These are phyloP conservation scores for Uromys caudimaculatus DNA, from an alignment of 2,797 vertebrate genomes.

Conservation along the genomic window DNA sequence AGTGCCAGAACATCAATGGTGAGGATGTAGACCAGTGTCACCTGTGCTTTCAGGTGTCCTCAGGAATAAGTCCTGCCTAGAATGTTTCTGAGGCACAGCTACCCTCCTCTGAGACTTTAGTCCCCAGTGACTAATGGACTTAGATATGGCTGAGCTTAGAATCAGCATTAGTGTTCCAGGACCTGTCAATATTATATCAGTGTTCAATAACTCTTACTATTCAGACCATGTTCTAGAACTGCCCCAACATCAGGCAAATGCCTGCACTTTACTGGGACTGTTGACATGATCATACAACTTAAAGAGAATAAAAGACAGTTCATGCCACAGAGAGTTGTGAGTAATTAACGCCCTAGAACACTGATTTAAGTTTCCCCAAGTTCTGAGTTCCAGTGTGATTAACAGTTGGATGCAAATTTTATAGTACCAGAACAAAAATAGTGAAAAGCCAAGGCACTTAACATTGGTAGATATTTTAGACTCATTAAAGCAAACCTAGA, in stretches of 20 bases:
- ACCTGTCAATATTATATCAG: not conserved
- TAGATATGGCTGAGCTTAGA: not conserved
- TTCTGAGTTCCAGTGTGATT: not conserved
- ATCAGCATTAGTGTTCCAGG: not conserved
- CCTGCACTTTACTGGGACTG: too few species aligned
- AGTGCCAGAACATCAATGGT: not conserved
- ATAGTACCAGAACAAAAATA: not conserved
- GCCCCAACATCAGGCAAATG: not conserved
- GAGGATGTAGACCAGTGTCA: not conserved
- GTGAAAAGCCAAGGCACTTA: not conserved
- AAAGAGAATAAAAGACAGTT: not conserved
- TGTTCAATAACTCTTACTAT: not conserved
- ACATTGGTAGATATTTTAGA: not conserved
- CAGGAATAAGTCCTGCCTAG: not conserved
- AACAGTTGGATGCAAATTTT: not conserved
- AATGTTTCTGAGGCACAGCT: not conserved
- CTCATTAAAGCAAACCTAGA: not conserved
- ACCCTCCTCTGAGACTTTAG: not conserved
- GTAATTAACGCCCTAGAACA: not conserved
- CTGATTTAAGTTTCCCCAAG: not conserved
- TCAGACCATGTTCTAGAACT: not conserved
- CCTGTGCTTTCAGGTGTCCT: not conserved
- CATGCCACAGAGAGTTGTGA: not conserved
- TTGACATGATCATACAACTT: not conserved
- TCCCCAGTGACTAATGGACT: not conserved